Evolutionary conservation across 1,140 invertebrate genomes (phyloP).

Genomic region (Magallana gigas): DNA sequence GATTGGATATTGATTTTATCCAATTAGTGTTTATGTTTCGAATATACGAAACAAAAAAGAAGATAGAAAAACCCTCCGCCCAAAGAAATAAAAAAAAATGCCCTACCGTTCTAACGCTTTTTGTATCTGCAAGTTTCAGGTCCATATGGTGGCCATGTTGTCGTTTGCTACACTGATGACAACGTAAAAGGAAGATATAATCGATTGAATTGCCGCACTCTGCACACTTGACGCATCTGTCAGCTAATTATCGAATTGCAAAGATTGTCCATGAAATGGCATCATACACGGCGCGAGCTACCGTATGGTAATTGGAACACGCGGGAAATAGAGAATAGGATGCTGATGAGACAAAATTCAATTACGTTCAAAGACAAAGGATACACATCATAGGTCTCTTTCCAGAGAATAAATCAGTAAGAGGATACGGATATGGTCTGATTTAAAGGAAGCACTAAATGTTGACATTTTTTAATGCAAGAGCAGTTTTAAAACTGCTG

Average conservation of each 20-base stretch:
- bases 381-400: too few species aligned
- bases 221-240: conserved; percentile 30
- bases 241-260: conserved; percentile 14
- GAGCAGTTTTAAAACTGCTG: too few species aligned
- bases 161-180: background rate
- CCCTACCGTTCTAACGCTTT: background rate
- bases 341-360: too few species aligned
- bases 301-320: too few species aligned
- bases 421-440: too few species aligned
- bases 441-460: too few species aligned
- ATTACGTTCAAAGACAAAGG: too few species aligned
- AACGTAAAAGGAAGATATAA: background rate
- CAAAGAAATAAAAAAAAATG: background rate
- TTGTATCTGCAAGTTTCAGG: background rate
- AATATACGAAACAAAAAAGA: background rate
- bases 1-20: conserved; percentile 6
- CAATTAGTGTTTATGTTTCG: background rate
- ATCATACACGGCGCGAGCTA: background rate
- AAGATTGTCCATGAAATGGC: background rate
- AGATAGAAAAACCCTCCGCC: background rate
- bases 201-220: conserved; percentile 6
- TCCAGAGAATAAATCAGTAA: too few species aligned
- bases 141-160: background rate
- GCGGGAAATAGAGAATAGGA: too few species aligned
- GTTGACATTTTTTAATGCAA: too few species aligned